Conservation (phyloP, 2,888 invertebrate genomes). For the Agrenia bidenticulata region DNA sequence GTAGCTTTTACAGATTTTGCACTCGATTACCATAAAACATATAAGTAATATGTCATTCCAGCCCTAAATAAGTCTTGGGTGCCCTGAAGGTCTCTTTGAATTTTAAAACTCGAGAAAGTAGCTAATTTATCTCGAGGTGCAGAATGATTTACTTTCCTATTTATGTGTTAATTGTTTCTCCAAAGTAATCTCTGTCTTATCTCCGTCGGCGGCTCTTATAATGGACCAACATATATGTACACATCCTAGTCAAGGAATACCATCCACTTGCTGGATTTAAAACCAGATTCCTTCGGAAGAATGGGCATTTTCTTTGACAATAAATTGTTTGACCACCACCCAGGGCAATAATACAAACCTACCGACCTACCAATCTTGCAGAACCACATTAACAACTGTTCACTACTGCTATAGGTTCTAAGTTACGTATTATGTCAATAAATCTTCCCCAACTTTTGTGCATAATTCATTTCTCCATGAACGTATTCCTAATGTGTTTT, state of each 20-base stretch:
- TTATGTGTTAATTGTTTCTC: conserved; percentile 10
- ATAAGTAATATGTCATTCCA: too few relatives aligned
- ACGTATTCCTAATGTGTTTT: background rate
- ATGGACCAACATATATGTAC: too few relatives aligned
- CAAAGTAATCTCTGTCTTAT: conserved; percentile 4
- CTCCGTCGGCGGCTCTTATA: conserved; percentile 2
- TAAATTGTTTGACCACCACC: conserved; percentile 14
- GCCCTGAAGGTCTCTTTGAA: too few relatives aligned
- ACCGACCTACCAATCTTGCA: background rate
- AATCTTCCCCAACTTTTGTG: background rate
- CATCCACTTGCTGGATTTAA: background rate
- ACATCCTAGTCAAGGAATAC: too few relatives aligned
- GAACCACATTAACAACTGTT: background rate
- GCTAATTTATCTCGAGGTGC: too few relatives aligned
- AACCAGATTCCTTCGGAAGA: conserved; percentile 14
- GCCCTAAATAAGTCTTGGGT: too few relatives aligned
- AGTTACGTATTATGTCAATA: conserved; percentile 11
- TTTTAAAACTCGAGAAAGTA: too few relatives aligned
- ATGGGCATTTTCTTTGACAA: conserved; percentile 9
- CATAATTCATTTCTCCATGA: conserved; percentile 3
- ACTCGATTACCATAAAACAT: too few relatives aligned
- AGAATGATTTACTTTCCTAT: conserved; percentile 6
- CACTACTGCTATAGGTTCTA: background rate
- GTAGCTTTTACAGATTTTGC: too few relatives aligned
- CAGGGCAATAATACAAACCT: conserved; percentile 5